These are phyloP conservation scores for Oscheius sp. DNA, from an alignment of 1,140 invertebrate species.

Conservation along the genomic window DNA sequence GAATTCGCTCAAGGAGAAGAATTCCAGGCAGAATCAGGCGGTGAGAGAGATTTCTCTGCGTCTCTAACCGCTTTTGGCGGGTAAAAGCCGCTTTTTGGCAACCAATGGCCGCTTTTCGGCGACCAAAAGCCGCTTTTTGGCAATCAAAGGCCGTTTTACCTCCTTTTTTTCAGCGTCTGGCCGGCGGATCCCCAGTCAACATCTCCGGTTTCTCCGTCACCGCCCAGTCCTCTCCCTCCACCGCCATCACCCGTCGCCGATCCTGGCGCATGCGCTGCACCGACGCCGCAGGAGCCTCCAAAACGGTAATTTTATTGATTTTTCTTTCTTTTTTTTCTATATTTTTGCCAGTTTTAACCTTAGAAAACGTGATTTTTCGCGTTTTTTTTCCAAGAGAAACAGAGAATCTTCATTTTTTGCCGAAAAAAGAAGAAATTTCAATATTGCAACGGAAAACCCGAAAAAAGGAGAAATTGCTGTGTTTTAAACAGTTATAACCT, in stretches of 20 bases:
- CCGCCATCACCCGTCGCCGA: neutral
- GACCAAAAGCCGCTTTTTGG: neutral
- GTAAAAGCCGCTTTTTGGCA: neutral
- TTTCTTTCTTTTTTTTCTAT: no score
- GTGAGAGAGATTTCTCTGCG: neutral
- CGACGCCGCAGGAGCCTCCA: neutral
- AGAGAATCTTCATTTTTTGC: no score
- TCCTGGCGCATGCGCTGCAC: neutral
- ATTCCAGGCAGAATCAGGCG: neutral
- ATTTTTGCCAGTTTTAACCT: no score
- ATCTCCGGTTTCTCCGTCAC: neutral
- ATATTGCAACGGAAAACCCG: no score
- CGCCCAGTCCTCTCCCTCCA: neutral
- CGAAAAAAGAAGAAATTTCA: no score
- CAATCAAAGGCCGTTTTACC: neutral
- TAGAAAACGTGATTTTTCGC: no score
- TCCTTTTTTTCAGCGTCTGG: neutral
- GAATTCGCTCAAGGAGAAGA: constrained; percentile 4
- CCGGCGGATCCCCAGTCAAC: neutral
- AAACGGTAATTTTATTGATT: no score
- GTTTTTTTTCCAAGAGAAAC: no score
- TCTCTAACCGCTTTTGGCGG: neutral
- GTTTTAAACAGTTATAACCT: no score
- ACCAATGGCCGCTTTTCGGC: neutral
- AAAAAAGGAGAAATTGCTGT: no score